Evolutionary conservation across 2,797 vertebrate species (phyloP), one percentile per base, ranked within the genome.

Genomic region (Nannoperca obscura): DNA sequence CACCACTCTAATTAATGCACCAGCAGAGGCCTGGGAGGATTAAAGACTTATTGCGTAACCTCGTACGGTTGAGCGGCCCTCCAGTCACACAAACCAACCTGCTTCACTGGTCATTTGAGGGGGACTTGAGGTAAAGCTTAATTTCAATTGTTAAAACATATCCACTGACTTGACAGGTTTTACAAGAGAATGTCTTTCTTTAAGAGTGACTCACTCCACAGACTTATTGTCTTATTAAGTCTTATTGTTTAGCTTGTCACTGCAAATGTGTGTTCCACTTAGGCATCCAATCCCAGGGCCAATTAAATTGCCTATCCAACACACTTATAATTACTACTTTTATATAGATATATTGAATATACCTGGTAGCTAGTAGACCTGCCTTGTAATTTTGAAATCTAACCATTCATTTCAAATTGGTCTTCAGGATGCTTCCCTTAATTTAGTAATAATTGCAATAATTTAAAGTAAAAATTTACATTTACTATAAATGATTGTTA

Each of bases 21-120:
- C 78, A 77, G 69, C 64, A 67, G 54, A 86, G 68, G 71, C 71
- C 72, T 4, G 3, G 63, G 58, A 71, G 83, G 83, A 83, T 87
- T 85, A 89, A 69, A 75, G 62, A 50, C 83, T 69, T 77, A 71
- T 93, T 91, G 83, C 78, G 86, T 82, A 92, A 92, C 88, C 83
- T 88, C 53, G 46, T 66, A 65, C 68, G 50, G 78, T 83, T 49
- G 17, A 86, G 67, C 54, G 17, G 77, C 58, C 58, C 40, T 47
- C n/a, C 7, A 42, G 36, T 83, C 71, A 67, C 71, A 82, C 53
- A 78, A 71, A 84, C 47, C 55, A 74, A 44, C 34, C 61, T 42
- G 81, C 69, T 82, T 79, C 70, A 72, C 54, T 76, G 63, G 61
- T 70, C 65, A 73, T 34, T 67, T 30, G 0, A 83, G 49, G 50